Evolutionary conservation across 2,797 vertebrate species (phyloP).

Genomic region (Pitangus sulphuratus): DNA sequence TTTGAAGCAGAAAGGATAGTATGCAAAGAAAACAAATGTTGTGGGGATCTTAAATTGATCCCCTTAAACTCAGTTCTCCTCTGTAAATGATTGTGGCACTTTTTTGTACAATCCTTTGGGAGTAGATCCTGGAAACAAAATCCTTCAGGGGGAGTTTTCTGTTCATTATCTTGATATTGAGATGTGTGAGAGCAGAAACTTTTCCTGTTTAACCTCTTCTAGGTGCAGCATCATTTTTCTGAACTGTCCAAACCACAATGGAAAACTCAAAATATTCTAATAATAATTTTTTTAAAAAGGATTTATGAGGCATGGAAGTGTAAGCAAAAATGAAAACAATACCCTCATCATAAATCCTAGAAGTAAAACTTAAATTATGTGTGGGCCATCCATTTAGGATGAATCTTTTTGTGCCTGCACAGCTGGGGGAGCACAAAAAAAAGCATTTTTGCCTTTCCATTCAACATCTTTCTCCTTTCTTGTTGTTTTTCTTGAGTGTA

Average conservation of each 20-base stretch:
- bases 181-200: not conserved
- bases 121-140: not conserved
- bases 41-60: not conserved
- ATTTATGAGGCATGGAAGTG: not conserved
- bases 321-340: not conserved
- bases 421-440: not conserved
- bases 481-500: not conserved
- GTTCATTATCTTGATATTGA: not conserved
- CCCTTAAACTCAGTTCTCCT: not conserved
- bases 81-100: not conserved
- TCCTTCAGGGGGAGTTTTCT: not conserved
- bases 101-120: not conserved
- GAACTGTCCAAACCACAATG: not conserved
- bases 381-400: not conserved
- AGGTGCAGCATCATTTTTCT: not conserved
- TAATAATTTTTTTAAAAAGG: not conserved
- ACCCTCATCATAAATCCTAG: not conserved
- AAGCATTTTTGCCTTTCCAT: not conserved
- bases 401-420: not conserved
- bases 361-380: not conserved
- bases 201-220: not conserved
- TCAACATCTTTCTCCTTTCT: not conserved
- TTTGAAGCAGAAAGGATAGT: not conserved
- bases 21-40: not conserved
- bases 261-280: not conserved